Evolutionary conservation across 2,888 invertebrate genomes (phyloP).

Genomic region (Orchestes rusci): DNA sequence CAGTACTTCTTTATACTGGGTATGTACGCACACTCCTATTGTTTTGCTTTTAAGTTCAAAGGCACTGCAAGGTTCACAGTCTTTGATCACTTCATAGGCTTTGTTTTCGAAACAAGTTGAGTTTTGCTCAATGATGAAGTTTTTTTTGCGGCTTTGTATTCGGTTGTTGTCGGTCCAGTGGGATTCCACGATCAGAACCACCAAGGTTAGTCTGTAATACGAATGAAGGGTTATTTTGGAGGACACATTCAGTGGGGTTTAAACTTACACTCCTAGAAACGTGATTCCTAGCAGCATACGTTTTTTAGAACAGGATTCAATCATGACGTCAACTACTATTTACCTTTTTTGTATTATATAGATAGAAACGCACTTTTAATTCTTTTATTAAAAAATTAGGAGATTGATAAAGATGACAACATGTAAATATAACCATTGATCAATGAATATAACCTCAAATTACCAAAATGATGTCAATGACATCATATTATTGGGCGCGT

Average conservation of each 20-base stretch:
- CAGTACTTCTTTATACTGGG: conserved; percentile 75
- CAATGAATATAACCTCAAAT: no score
- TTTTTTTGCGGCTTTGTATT: conserved; percentile 43
- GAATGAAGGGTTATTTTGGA: conserved; percentile 26
- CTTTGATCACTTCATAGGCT: conserved; percentile 61
- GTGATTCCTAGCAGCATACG: conserved; percentile 76
- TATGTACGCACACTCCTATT: conserved; percentile 73
- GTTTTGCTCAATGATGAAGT: conserved; percentile 67
- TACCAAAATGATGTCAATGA: no score
- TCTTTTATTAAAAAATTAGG: no score
- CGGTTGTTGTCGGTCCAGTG: conserved; percentile 55
- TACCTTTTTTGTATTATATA: conserved; percentile 17
- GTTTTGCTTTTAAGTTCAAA: conserved; percentile 79
- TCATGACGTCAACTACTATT: conserved; percentile 48
- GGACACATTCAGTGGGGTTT: conserved; percentile 1
- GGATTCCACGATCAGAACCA: conserved; percentile 77
- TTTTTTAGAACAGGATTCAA: conserved; percentile 76
- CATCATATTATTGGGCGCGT: no score
- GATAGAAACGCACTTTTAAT: no score
- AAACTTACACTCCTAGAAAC: conserved; percentile 64
- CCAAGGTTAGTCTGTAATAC: conserved; percentile 72
- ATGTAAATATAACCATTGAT: no score
- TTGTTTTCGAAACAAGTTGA: conserved; percentile 72
- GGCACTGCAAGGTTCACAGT: conserved; percentile 82
- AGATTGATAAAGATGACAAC: no score